Evolutionary conservation across 2,113 vertebrate species (phyloP).

Genomic region (Isichthys henryi): DNA sequence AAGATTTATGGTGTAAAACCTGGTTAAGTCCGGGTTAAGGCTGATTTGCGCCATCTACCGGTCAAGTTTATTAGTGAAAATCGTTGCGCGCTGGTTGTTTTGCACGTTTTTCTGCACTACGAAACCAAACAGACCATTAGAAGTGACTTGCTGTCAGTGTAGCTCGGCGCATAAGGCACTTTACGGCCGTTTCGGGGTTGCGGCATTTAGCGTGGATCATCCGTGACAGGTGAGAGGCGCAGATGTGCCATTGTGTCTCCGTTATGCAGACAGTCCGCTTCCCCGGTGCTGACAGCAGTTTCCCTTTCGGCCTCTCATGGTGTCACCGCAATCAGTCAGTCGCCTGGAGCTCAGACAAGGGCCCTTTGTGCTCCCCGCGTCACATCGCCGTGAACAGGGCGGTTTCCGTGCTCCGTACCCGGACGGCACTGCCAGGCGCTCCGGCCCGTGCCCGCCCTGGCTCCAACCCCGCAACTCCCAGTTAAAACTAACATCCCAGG

Average conservation of each 20-base stretch:
- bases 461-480: neutral
- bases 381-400: neutral
- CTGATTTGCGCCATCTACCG: constrained; percentile 59
- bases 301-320: neutral
- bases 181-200: neutral
- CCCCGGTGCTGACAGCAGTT: neutral
- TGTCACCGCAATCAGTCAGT: constrained; percentile 9
- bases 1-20: neutral
- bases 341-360: neutral
- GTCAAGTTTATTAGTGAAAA: neutral
- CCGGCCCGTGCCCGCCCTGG: neutral
- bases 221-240: neutral
- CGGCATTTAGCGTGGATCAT: neutral
- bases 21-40: constrained; percentile 23
- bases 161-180: neutral
- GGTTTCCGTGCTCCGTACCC: neutral
- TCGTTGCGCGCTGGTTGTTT: neutral
- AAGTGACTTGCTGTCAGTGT: neutral
- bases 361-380: neutral
- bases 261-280: neutral
- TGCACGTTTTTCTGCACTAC: neutral
- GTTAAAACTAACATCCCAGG: constrained; percentile 4
- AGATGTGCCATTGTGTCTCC: neutral
- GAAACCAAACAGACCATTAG: neutral
- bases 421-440: neutral